phyloP scores from a whole-genome alignment of 92 coral and sea anemone species.

The Umimayanthus kanabou region DNA sequence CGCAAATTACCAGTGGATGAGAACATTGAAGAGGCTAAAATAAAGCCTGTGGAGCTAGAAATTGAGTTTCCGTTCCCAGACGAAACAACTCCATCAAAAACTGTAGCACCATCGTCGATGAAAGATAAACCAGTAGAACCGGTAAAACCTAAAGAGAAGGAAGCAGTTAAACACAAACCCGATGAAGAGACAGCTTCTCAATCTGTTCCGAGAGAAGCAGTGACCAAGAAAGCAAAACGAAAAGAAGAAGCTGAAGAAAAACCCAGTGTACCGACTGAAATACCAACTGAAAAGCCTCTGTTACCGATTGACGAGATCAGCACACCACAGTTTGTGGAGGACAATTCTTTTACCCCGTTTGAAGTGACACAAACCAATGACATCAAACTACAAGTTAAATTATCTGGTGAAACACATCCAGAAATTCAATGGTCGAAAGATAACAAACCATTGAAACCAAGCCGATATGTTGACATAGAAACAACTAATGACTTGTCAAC shows the following conservation, averaged over 20 bases:
- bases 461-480: constrained; percentile 46
- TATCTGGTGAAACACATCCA: constrained; percentile 68
- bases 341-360: constrained; percentile 48
- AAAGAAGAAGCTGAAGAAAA: neutral
- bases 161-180: neutral
- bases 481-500: too few relatives aligned
- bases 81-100: neutral
- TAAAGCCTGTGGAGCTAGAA: constrained; percentile 1
- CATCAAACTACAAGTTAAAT: constrained; percentile 66
- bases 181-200: neutral
- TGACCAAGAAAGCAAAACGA: neutral
- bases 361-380: constrained; percentile 77
- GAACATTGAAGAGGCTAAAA: constrained; percentile 10
- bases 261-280: too few relatives aligned
- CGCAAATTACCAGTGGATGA: constrained; percentile 19
- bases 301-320: constrained; percentile 9
- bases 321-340: constrained; percentile 4
- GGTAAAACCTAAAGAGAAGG: neutral
- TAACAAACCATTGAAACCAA: constrained; percentile 53
- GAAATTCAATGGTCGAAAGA: constrained; percentile 51
- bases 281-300: neutral
- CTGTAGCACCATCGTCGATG: neutral
- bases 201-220: neutral
- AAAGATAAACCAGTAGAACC: constrained; percentile 4
- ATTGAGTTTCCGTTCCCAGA: constrained; percentile 18